Conservation (phyloP, 2,113 vertebrate species). For the Takifugu flavidus region DNA sequence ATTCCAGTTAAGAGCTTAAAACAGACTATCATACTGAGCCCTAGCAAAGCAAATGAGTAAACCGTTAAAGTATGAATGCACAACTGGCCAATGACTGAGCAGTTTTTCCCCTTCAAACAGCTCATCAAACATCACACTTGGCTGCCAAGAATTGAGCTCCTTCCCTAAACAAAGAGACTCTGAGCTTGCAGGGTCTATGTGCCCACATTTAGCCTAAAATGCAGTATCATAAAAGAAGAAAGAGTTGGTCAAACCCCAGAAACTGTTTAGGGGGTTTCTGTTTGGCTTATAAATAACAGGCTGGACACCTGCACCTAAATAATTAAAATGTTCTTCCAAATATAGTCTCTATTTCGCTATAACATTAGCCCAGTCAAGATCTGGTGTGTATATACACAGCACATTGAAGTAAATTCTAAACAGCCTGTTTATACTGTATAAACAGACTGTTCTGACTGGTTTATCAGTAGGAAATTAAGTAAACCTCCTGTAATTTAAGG, state of each 20-base stretch:
- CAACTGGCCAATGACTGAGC: too few relatives aligned
- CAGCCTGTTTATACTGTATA: not conserved
- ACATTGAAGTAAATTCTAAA: not conserved
- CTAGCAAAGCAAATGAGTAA: too few relatives aligned
- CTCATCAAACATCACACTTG: conserved; percentile 49
- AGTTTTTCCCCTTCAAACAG: not conserved
- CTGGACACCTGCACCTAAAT: conserved; percentile 30
- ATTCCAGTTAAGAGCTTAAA: too few relatives aligned
- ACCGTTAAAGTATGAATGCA: too few relatives aligned
- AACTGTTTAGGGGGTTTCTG: too few relatives aligned
- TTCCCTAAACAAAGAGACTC: conserved; percentile 45
- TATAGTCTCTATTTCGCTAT: conserved; percentile 14
- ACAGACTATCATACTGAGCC: too few relatives aligned
- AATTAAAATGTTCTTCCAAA: conserved; percentile 29
- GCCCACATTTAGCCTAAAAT: conserved; percentile 22
- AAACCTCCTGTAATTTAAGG: not conserved
- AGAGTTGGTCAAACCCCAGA: too few relatives aligned
- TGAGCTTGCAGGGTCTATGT: conserved; percentile 8
- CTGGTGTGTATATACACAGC: not conserved
- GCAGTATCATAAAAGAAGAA: not conserved
- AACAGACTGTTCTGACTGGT: not conserved
- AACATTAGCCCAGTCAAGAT: conserved; percentile 7
- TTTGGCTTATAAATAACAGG: not conserved
- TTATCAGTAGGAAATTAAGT: not conserved
- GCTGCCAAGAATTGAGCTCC: conserved; percentile 47